Evolutionary conservation across 2,113 vertebrate genomes (phyloP).

Genomic region (Chinchilla lanigera): DNA sequence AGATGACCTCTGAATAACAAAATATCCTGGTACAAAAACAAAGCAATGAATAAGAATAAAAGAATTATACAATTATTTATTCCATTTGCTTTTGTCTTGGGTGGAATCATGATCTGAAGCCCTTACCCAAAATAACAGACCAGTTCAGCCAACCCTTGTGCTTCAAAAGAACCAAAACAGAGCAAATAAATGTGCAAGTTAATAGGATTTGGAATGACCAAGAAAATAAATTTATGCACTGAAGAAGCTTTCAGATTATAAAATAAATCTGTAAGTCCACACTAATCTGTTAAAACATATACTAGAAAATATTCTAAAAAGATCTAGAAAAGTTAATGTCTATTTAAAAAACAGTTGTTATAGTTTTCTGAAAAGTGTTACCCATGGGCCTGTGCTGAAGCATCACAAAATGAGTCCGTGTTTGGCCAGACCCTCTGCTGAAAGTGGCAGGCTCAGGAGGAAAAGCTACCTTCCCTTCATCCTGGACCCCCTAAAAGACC

Average conservation of each 20-base stretch:
- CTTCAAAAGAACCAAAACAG: constrained; percentile 48
- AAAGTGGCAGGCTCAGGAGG: no score
- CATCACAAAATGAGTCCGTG: neutral
- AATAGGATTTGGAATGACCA: neutral
- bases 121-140: neutral
- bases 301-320: neutral
- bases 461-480: neutral
- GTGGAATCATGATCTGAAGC: neutral
- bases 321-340: constrained; percentile 35
- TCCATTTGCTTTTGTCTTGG: neutral
- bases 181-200: constrained; percentile 33
- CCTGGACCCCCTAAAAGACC: neutral
- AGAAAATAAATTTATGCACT: neutral
- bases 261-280: constrained; percentile 39
- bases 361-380: constrained; percentile 4
- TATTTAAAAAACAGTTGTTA: neutral
- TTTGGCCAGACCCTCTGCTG: neutral
- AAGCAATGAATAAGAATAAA: neutral
- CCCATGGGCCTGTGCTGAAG: neutral
- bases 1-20: neutral
- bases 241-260: constrained; percentile 25
- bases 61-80: constrained; percentile 27
- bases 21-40: constrained; percentile 13
- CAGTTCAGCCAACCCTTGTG: neutral
- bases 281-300: constrained; percentile 44